A percentile compares a stretch with the other conserved stretches of the same genome.
These are phyloP conservation scores for Myocastor coypus DNA, from an alignment of 2,113 vertebrate genomes.

Conservation along the genomic window DNA sequence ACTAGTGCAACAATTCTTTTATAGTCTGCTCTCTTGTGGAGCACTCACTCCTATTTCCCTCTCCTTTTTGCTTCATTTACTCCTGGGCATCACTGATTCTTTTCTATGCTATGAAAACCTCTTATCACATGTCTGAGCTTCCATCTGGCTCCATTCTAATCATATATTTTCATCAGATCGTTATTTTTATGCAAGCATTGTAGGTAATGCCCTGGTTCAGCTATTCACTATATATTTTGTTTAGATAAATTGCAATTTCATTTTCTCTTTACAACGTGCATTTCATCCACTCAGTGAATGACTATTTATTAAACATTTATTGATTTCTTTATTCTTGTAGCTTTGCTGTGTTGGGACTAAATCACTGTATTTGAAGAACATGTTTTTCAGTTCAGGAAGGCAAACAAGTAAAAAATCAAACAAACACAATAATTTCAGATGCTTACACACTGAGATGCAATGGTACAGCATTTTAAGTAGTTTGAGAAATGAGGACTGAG, in stretches of 20 bases:
- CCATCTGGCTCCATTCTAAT: not conserved
- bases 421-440: not conserved
- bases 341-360: not conserved
- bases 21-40: not conserved
- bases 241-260: conserved; percentile 20
- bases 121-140: not conserved
- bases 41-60: not conserved
- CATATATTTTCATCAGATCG: not conserved
- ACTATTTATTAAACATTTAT: not conserved
- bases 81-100: not conserved
- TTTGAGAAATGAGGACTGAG: not conserved
- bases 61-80: not conserved
- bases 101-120: not conserved
- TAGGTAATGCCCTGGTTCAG: not conserved
- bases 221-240: conserved; percentile 24
- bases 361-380: not conserved
- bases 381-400: not conserved
- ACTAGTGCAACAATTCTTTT: not conserved
- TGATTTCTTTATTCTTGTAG: not conserved
- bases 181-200: not conserved
- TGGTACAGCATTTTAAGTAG: not conserved
- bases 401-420: conserved; percentile 1
- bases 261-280: conserved; percentile 1
- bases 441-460: not conserved
- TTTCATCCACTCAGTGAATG: not conserved